These are phyloP conservation scores for Thrips palmi DNA, from an alignment of 1,140 invertebrate genomes.

Conservation along the genomic window DNA sequence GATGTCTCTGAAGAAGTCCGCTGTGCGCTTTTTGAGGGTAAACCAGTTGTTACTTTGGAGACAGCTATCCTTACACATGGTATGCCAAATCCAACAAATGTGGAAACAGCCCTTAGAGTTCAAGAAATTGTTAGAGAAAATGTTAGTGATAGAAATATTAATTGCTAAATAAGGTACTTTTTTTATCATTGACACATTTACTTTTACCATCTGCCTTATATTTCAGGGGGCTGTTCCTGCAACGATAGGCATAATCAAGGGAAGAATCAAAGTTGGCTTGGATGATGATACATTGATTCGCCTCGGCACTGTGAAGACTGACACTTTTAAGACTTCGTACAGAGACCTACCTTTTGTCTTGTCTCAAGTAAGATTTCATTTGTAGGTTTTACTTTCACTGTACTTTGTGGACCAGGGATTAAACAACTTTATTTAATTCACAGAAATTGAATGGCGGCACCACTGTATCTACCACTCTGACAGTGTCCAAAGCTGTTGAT, in stretches of 20 bases:
- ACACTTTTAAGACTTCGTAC: conserved; percentile 58
- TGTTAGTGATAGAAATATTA: conserved; percentile 30
- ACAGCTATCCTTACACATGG: conserved; percentile 97
- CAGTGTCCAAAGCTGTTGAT: conserved; percentile 56
- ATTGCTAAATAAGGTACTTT: too few species aligned
- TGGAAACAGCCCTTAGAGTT: conserved; percentile 64
- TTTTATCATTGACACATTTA: conserved; percentile 10
- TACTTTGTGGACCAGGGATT: background rate
- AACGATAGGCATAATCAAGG: conserved; percentile 77
- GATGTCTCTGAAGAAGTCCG: conserved; percentile 34
- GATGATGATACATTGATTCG: conserved; percentile 36
- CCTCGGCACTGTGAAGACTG: conserved; percentile 30
- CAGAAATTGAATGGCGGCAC: conserved; percentile 70
- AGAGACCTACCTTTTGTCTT: conserved; percentile 68
- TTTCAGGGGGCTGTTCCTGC: conserved; percentile 75
- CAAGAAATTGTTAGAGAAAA: conserved; percentile 55
- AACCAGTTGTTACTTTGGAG: conserved; percentile 83
- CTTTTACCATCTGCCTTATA: conserved; percentile 11
- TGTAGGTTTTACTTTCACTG: conserved; percentile 4
- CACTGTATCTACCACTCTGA: conserved; percentile 88
- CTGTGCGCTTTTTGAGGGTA: conserved; percentile 30
- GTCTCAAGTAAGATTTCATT: conserved; percentile 28
- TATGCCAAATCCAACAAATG: conserved; percentile 87
- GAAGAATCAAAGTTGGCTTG: conserved; percentile 68
- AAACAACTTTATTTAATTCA: conserved; percentile 11